Percentiles rank a stretch among this genome's conserved stretches.
Evolutionary conservation across 2,797 vertebrate species (phyloP).

Genomic region (Gobionotothen gibberifrons): DNA sequence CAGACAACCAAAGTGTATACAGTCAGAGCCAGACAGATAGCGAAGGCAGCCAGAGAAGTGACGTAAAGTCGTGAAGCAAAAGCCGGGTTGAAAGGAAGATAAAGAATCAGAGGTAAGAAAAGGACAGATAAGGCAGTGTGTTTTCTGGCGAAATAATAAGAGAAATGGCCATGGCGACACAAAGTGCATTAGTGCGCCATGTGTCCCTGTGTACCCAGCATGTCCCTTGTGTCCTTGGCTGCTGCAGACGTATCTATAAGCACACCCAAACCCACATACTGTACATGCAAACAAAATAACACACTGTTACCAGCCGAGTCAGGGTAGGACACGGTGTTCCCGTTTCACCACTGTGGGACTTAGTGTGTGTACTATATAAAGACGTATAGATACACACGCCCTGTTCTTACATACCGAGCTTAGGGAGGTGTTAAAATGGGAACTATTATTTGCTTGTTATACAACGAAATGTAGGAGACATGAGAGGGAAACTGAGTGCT

Average conservation of each 20-base stretch:
- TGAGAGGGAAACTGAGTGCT: not conserved
- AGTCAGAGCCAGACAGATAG: not conserved
- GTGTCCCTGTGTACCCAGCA: not conserved
- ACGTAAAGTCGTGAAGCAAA: not conserved
- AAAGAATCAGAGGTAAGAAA: constrained; percentile 8
- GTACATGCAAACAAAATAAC: constrained; percentile 31
- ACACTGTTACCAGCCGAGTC: constrained; percentile 30
- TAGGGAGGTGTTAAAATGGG: not conserved
- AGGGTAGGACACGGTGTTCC: constrained; percentile 53
- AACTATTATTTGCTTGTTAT: constrained; percentile 2
- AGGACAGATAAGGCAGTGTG: not conserved
- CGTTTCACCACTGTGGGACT: constrained; percentile 19
- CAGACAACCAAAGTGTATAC: not conserved
- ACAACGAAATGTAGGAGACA: not conserved
- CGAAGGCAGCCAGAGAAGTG: constrained; percentile 9
- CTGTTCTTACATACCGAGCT: not conserved
- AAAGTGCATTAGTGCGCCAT: not conserved
- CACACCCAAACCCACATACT: constrained; percentile 27
- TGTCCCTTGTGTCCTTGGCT: constrained; percentile 36
- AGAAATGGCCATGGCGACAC: not conserved
- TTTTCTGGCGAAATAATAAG: not conserved
- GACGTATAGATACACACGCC: constrained; percentile 13
- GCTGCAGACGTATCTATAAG: constrained; percentile 19
- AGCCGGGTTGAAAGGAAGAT: not conserved
- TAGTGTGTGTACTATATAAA: constrained; percentile 37